Conservation (phyloP, 2,113 vertebrate species). For the Burhinus oedicnemus region DNA sequence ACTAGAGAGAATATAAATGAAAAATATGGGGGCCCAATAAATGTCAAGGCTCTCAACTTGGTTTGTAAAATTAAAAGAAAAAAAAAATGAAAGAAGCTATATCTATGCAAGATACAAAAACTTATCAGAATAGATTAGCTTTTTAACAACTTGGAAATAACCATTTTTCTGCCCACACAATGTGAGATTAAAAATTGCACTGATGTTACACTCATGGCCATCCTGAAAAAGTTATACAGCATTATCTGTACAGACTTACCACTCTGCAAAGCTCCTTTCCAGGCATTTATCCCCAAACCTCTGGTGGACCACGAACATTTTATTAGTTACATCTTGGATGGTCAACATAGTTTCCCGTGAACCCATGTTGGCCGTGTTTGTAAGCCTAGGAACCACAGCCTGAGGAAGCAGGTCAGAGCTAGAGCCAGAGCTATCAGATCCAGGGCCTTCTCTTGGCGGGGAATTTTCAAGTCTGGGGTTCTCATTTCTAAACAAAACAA, state of each 20-base stretch:
- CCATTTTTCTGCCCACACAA: constrained; percentile 52
- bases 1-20: constrained; percentile 73
- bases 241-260: not conserved
- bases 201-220: not conserved
- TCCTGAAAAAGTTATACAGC: not conserved
- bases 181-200: constrained; percentile 1
- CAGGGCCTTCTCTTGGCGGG: not conserved
- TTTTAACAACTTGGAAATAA: constrained; percentile 61
- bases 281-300: not conserved
- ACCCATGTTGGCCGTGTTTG: not conserved
- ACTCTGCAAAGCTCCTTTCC: not conserved
- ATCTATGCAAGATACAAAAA: constrained; percentile 56
- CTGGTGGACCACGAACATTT: not conserved
- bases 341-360: not conserved
- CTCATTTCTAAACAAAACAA: not conserved
- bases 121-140: constrained; percentile 63
- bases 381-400: not conserved
- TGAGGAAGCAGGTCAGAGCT: not conserved
- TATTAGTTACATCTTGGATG: not conserved
- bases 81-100: constrained; percentile 28
- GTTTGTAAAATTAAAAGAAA: constrained; percentile 56
- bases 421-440: not conserved
- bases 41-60: constrained; percentile 67
- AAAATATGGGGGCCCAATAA: constrained; percentile 74
- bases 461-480: not conserved